Evolutionary conservation across 64 coral and sea anemone genomes (phyloP).

Genomic region (Porites lutea): DNA sequence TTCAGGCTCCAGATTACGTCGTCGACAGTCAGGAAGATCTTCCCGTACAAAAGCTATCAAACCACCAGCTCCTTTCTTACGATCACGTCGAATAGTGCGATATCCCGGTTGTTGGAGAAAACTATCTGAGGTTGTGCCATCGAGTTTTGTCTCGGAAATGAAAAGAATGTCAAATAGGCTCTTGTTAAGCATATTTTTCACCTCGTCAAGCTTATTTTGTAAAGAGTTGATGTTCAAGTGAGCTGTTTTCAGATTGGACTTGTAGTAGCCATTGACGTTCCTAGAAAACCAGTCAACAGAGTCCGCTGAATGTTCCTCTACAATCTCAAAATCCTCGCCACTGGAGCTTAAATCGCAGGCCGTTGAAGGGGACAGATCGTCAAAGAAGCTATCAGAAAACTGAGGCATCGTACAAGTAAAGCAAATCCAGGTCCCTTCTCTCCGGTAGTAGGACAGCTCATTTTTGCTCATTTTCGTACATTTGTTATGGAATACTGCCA

Average conservation of each 20-base stretch:
- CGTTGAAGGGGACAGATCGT: not conserved
- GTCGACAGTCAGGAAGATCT: slow-evolving; percentile 22
- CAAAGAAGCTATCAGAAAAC: not conserved
- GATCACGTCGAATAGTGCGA: slow-evolving; percentile 42
- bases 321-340: slow-evolving; percentile 12
- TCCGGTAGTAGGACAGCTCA: not conserved
- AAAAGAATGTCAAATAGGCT: slow-evolving; percentile 63
- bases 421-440: slow-evolving; percentile 29
- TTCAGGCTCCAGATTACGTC: slow-evolving; percentile 58
- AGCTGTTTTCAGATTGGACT: slow-evolving; percentile 29
- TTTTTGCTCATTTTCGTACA: slow-evolving; percentile 1
- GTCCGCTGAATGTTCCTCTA: not conserved
- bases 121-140: not conserved
- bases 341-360: no score
- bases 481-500: not conserved
- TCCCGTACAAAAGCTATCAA: slow-evolving; percentile 32
- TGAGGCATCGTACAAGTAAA: slow-evolving; percentile 12
- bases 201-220: slow-evolving; percentile 52
- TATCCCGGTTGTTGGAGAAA: slow-evolving; percentile 55
- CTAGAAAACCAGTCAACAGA: slow-evolving; percentile 6
- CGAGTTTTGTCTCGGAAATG: slow-evolving; percentile 49
- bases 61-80: slow-evolving; percentile 68
- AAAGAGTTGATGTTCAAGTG: slow-evolving; percentile 49
- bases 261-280: slow-evolving; percentile 17
- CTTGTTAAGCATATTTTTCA: slow-evolving; percentile 23